Percentiles rank a stretch among this genome's conserved stretches.
phyloP scores from a whole-genome alignment of 2,888 invertebrate genomes.

The Chrysolina americana region DNA sequence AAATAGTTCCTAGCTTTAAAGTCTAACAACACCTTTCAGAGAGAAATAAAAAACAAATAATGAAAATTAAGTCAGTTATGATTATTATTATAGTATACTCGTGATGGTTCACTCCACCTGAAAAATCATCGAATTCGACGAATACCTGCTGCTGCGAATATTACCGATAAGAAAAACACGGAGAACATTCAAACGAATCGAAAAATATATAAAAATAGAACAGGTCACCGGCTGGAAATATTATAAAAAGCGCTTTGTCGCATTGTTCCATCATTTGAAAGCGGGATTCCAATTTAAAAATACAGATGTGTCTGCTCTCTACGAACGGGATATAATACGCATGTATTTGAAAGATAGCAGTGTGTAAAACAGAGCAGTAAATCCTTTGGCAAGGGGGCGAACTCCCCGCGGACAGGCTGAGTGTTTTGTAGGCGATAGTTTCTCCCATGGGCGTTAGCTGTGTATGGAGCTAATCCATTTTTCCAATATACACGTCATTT shows the following conservation, averaged over 20 bases:
- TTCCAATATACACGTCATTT: slow-evolving; percentile 69
- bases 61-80: no score
- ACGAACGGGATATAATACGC: slow-evolving; percentile 40
- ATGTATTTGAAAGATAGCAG: slow-evolving; percentile 50
- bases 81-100: not conserved
- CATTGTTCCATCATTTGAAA: slow-evolving; percentile 38
- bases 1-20: no score
- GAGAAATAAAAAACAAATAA: no score
- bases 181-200: slow-evolving; percentile 3
- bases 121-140: not conserved
- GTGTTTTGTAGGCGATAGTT: slow-evolving; percentile 66
- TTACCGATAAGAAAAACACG: not conserved
- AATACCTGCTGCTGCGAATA: not conserved
- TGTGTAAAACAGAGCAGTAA: slow-evolving; percentile 53
- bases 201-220: slow-evolving; percentile 33
- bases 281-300: slow-evolving; percentile 45
- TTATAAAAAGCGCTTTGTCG: slow-evolving; percentile 38
- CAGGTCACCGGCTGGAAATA: slow-evolving; percentile 26
- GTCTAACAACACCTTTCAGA: no score
- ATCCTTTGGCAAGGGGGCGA: slow-evolving; percentile 53
- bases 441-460: slow-evolving; percentile 63
- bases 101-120: not conserved
- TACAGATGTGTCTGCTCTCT: slow-evolving; percentile 38
- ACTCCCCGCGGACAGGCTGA: slow-evolving; percentile 61
- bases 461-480: slow-evolving; percentile 66